These are phyloP conservation scores for Lipophrys pholis DNA, from an alignment of 2,113 vertebrate species.

Conservation along the genomic window DNA sequence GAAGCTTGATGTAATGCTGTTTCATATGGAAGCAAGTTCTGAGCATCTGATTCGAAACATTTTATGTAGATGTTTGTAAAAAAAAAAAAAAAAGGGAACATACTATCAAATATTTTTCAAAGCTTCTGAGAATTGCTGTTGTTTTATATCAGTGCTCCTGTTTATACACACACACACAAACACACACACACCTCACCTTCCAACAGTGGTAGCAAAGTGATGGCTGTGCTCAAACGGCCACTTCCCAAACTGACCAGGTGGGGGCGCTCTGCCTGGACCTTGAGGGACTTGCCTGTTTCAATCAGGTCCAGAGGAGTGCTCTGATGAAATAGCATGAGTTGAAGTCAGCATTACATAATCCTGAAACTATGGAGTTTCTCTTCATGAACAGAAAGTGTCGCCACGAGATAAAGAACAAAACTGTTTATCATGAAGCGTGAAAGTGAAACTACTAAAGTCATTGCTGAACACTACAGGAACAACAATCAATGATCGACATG, in stretches of 20 bases:
- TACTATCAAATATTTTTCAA: not conserved
- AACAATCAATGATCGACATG: not conserved
- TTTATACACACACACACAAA: conserved; percentile 9
- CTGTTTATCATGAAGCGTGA: not conserved
- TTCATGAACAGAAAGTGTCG: not conserved
- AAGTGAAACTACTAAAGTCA: not conserved
- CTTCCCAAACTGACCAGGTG: conserved; percentile 98
- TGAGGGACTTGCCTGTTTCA: conserved; percentile 92
- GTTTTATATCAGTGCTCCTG: not conserved
- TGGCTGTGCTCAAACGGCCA: conserved; percentile 93
- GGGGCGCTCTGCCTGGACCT: conserved; percentile 93
- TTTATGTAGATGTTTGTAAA: no score
- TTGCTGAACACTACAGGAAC: not conserved
- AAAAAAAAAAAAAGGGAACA: not conserved
- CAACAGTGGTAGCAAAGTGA: conserved; percentile 92
- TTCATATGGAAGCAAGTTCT: not conserved
- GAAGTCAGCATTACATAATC: conserved; percentile 1
- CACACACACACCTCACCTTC: conserved; percentile 85
- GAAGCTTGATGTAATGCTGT: not conserved
- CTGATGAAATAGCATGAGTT: conserved; percentile 74
- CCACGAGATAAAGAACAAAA: not conserved
- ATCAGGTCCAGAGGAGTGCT: conserved; percentile 92
- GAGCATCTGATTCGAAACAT: no score
- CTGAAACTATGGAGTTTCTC: not conserved
- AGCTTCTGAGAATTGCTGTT: not conserved